phyloP scores from a whole-genome alignment of 2,797 vertebrate species.

The Ispidina picta region DNA sequence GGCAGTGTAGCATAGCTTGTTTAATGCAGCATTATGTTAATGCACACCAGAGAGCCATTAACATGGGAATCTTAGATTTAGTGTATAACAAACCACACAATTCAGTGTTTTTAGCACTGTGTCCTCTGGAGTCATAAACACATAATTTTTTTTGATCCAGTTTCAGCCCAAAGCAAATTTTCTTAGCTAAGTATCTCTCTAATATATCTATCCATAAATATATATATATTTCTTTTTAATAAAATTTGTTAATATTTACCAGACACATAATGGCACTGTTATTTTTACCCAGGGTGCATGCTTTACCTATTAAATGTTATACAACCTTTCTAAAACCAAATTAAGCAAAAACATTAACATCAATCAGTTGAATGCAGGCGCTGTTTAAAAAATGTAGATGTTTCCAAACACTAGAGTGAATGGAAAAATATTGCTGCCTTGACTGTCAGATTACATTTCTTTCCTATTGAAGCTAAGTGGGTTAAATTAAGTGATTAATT shows the following conservation, averaged over 20 bases:
- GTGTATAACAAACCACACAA: not conserved
- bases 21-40: constrained; percentile 65
- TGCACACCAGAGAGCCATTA: not conserved
- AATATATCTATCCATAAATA: constrained; percentile 8
- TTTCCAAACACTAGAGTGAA: constrained; percentile 41
- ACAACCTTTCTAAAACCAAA: constrained; percentile 14
- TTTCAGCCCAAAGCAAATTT: constrained; percentile 40
- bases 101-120: not conserved
- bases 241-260: constrained; percentile 41
- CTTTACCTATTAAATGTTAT: constrained; percentile 36
- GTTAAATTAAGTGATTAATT: constrained; percentile 70
- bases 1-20: constrained; percentile 55
- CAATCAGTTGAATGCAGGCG: not conserved
- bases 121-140: not conserved
- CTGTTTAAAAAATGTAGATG: constrained; percentile 23
- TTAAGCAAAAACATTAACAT: constrained; percentile 39
- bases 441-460: constrained; percentile 54
- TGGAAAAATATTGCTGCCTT: constrained; percentile 41
- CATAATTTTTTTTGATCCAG: not conserved
- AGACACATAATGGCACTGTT: constrained; percentile 20
- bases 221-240: constrained; percentile 24
- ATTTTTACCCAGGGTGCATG: not conserved
- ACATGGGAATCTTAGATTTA: not conserved
- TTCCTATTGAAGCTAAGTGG: constrained; percentile 30
- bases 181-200: not conserved